Base-by-base conservation (phyloP, 2,888 invertebrate genomes). In the Cetonia aurata region DNA sequence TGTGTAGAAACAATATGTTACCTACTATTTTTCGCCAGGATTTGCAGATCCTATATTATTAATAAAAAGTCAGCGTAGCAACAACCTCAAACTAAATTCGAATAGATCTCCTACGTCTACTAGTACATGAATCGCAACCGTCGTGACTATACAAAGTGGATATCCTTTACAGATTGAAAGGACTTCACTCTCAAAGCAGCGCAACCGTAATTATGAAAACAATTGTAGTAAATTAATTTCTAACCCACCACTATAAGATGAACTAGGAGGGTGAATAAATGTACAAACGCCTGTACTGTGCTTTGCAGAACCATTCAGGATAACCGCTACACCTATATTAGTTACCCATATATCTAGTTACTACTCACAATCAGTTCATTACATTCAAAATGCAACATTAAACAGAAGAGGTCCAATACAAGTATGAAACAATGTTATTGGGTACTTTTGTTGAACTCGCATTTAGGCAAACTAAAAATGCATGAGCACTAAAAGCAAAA, bases 161-260 rank as follows among this genome's bases (percentile, higher is more conserved):
- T 31, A 53, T 53, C 53, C 53, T 31, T 31, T 53, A 31, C 25
- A n/a, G 19, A 10, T n/a, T 31, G 31, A 53, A 19, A 53, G 31
- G 53, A 9, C 53, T 53, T 53, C 31, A 9, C 19, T 53, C 4
- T 53, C 73, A 68, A 53, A 67, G 60, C 48, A 53, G 59, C 68
- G 70, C 70, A 67, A 68, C 72, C 72, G 74, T 72, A 75, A 75
- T 75, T 75, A 75, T 70, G 65, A 70, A 71, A 79, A 80, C 80
- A 80, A 80, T 79, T 76, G 79, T 71, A 75, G 77, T 78, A 79
- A 79, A 80, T 80, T 78, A 80, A 78, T 79, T 77, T 75, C 75
- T 52, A 33, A 25, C 31, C 31, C 9, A 53, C 53, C 53, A 53
- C 53, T 53, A 53, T 31, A 53, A 53, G 53, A 25, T 9, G 31